Percentiles rank a stretch among this genome's conserved stretches.
These are phyloP conservation scores for Octonoba sinensis DNA, from an alignment of 2,888 invertebrate genomes.

Conservation along the genomic window DNA sequence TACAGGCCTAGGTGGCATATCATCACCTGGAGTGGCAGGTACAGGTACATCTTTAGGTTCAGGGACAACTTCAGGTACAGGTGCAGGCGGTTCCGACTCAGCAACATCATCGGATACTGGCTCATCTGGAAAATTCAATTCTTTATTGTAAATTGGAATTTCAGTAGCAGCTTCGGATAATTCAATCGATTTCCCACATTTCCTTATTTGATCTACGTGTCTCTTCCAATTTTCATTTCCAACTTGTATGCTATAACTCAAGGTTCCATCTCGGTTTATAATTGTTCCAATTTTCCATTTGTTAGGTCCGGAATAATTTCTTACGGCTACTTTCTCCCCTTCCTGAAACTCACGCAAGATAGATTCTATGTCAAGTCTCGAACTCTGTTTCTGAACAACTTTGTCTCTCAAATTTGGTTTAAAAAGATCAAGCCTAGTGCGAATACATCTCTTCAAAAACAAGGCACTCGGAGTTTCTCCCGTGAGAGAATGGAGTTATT, in stretches of 20 bases:
- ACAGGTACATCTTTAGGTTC: too few species aligned
- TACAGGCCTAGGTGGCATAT: too few species aligned
- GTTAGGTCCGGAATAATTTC: slow-evolving; percentile 38
- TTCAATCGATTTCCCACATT: slow-evolving; percentile 39
- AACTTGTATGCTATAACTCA: slow-evolving; percentile 31
- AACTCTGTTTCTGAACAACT: too few species aligned
- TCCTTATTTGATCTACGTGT: slow-evolving; percentile 39
- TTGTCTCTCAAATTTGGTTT: too few species aligned
- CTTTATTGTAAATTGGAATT: slow-evolving; percentile 36
- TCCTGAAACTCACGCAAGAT: slow-evolving; percentile 47
- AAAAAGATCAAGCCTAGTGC: too few species aligned
- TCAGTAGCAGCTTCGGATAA: slow-evolving; percentile 39
- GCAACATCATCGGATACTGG: slow-evolving; percentile 39
- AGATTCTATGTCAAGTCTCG: slow-evolving; percentile 40
- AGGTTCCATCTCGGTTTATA: too few species aligned
- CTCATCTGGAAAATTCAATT: slow-evolving; percentile 38
- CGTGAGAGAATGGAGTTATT: too few species aligned
- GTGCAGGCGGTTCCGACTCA: slow-evolving; percentile 33
- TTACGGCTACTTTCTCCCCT: slow-evolving; percentile 46
- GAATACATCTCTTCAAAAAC: too few species aligned
- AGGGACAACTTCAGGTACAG: slow-evolving; percentile 37
- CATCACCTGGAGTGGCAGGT: too few species aligned
- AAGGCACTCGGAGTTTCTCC: too few species aligned
- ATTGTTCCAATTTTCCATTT: too few species aligned
- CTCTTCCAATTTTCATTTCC: slow-evolving; percentile 39